phyloP scores from a whole-genome alignment of 2,797 vertebrate genomes.

The Hylomyscus alleni region DNA sequence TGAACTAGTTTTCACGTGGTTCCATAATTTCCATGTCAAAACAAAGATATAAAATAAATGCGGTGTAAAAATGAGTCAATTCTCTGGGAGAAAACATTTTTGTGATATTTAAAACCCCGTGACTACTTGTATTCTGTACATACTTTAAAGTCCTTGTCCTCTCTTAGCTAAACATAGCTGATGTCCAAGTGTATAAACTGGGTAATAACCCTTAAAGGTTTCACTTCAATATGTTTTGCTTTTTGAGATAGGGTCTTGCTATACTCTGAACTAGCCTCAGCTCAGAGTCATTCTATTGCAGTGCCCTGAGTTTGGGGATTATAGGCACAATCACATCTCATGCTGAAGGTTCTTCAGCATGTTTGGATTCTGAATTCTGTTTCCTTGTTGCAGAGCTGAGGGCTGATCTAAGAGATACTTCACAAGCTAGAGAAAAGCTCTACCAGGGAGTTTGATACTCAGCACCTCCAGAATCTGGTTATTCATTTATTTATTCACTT shows the following conservation, averaged over 20 bases:
- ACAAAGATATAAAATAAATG: neutral
- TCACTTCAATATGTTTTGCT: neutral
- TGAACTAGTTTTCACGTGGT: neutral
- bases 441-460: neutral
- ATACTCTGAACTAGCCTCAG: neutral
- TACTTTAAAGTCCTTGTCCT: neutral
- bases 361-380: neutral
- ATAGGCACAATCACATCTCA: neutral
- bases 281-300: neutral
- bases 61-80: neutral
- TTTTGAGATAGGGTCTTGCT: neutral
- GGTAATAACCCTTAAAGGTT: neutral
- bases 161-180: neutral
- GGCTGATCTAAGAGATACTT: neutral
- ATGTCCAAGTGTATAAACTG: neutral
- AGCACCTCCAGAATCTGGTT: neutral
- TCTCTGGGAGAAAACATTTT: neutral
- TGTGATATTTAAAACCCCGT: neutral
- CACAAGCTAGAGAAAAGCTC: neutral
- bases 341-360: neutral
- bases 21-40: slow-evolving; percentile 48
- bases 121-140: neutral
- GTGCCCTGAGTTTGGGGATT: neutral
- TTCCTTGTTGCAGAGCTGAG: neutral
- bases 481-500: neutral